Evolutionary conservation across 2,888 invertebrate genomes (phyloP), one percentile per base, ranked within the genome.

Genomic region (Arrhopalites spinosus): DNA sequence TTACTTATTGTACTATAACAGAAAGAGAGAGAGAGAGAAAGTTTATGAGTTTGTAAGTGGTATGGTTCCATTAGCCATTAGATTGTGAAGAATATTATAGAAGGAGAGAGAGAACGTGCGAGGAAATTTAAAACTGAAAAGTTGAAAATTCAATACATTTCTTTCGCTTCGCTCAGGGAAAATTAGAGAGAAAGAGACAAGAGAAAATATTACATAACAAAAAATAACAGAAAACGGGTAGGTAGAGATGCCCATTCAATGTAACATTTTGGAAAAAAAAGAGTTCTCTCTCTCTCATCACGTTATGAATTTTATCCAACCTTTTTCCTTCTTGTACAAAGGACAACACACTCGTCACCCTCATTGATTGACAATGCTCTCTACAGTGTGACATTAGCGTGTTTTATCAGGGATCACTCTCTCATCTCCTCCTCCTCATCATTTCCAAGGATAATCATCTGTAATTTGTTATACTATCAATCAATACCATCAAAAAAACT

Each of bases 381-480:
- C n/a, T n/a, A n/a, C n/a, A 7, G 36, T 36, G 36, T 59, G 59
- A 72, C 71, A 72, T 61, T 63, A 72, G 61, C 71, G 61, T 72
- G 71, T 63, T 72, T 72, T 72, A 72, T 72, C 63, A 29, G 59
- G 45, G 71, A 72, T 72, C 71, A 72, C 71, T 61, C 71, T n/a
- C n/a, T n/a, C n/a, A n/a, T n/a, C n/a, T 43, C 45, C 56, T 30
- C 59, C 25, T 36, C 63, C 61, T 25, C 61, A n/a, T 50, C 29
- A 7, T n/a, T 20, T 45, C 27, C 20, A 61, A 61, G 71, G 71
- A 72, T 72, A 72, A n/a, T n/a, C n/a, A n/a, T n/a, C n/a, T n/a
- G n/a, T n/a, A n/a, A 72, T 72, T 72, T 72, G 71, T 72, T 61
- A 72, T 72, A 72, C 63, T 72, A 72, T 72, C 71, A 72, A 59